Base-by-base conservation (phyloP, 2,888 invertebrate species). In the Eucriotettix oculatus region DNA sequence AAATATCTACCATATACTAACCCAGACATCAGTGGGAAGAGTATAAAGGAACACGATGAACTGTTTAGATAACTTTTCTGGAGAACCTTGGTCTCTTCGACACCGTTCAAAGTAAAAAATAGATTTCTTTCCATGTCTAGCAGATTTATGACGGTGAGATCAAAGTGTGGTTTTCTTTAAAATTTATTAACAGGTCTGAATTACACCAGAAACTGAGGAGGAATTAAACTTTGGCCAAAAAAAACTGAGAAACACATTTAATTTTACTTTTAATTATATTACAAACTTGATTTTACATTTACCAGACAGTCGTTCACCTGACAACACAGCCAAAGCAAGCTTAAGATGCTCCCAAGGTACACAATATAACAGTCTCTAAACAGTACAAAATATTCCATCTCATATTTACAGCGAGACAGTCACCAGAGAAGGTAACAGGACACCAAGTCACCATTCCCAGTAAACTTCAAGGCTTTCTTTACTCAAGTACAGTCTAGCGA, bases 371-470 rank as follows among this genome's bases (percentile, higher is more conserved):
- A 9, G 43, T 9, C 16, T 43, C 60, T 57, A 56, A 60, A 58
- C 61, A 58, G 56, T 61, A 59, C 59, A 60, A 59, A 63, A 62
- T 59, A 57, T 59, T 59, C 61, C 57, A 56, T 42, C 56, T n/a
- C 12, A 41, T 61, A 63, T 61, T 54, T 61, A 63, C 63, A 63
- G 59, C 54, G 58, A 58, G 60, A 53, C 58, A 60, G 62, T 60
- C 59, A 52, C 58, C 41, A 48, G 2, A 14, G 14, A 48, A 14
- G 48, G 48, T 48, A 48, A 48, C 48, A 48, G 48, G 48, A 48
- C 48, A 48, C n/a, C 9, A n/a, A 7, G 48, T 48, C 12, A 17
- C 43, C 56, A 56, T 42, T 56, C 43, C 1, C 48, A 48, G 48
- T 57, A 16, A 42, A 52, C 58, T 40, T 44, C 42, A 58, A 58